Percentiles rank a stretch among this genome's conserved stretches.
Evolutionary conservation across 2,797 vertebrate genomes (phyloP).

Genomic region (Acomys russatus): DNA sequence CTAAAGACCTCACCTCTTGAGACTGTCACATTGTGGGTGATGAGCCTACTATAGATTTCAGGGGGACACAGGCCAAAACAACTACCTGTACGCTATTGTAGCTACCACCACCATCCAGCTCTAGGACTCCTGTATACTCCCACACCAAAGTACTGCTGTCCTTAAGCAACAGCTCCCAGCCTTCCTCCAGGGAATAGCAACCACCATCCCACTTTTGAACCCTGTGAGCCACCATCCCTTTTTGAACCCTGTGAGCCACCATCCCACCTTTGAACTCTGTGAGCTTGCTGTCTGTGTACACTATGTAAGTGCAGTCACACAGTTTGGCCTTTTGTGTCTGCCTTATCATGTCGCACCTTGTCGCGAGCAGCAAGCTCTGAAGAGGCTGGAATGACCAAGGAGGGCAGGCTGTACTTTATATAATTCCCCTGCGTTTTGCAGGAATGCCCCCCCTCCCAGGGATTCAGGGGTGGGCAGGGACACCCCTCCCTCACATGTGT

Average conservation of each 20-base stretch:
- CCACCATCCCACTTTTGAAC: too few species aligned
- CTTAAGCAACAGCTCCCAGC: not conserved
- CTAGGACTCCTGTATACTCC: not conserved
- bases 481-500: not conserved
- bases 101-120: too few species aligned
- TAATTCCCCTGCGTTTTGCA: not conserved
- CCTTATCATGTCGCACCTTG: not conserved
- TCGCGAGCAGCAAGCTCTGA: not conserved
- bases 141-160: not conserved
- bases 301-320: too few species aligned
- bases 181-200: not conserved
- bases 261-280: not conserved
- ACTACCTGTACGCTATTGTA: not conserved
- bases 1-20: not conserved
- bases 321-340: not conserved
- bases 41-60: not conserved
- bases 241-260: too few species aligned
- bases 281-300: not conserved
- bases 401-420: not conserved
- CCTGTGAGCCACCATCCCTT: not conserved
- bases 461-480: not conserved
- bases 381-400: not conserved
- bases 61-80: not conserved
- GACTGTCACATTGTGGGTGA: not conserved
- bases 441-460: too few species aligned